Base-by-base conservation (phyloP, 1,140 invertebrate genomes). In the Achatina immaculata region DNA sequence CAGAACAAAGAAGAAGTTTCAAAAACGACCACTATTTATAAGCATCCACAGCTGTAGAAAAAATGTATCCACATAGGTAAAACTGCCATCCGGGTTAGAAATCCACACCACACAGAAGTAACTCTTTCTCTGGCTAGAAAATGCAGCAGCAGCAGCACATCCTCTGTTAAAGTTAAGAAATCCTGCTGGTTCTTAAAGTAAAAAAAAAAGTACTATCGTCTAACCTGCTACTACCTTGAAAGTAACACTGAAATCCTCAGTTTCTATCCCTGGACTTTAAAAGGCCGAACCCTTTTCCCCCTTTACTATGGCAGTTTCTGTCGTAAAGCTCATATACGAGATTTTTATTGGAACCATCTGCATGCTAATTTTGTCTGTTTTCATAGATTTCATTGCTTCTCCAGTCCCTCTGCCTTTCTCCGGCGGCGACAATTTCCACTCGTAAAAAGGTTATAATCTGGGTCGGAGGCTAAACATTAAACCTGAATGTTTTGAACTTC, bases 311-410 rank as follows among this genome's bases (percentile, higher is more conserved):
- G 58, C 58, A 62, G 3, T 6, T 55, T 55, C 24, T 14, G 48
- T 21, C 48, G 24, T 55, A 55, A 55, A 55, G 24, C 48, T 55
- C 48, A 55, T 55, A 55, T 7, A 55, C n/a, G n/a, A 62, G 2
- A 31, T 6, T 62, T 34, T 62, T 34, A 62, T 62, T 62, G 28
- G 19, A 2, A 31, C 58, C 58, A 62, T 62, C 58, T 62, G 58
- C 58, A 62, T 62, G 58, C 58, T 62, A 62, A 62, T 62, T 62
- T 21, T 62, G 28, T 31, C 58, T 62, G 58, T 62, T 62, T 62
- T 62, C n/a, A 62, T 62, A 62, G 58, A 62, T 62, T 62, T 62
- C 28, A 4, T 28, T 3, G n/a, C 28, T 62, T 34, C 31, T 4
- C 58, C 6, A 9, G 6, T 2, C 28, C 28, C 58, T 62, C 31